Evolutionary conservation across 2,888 invertebrate genomes (phyloP), one percentile per base, ranked within the genome.

Genomic region (Eupithecia pulchellata): DNA sequence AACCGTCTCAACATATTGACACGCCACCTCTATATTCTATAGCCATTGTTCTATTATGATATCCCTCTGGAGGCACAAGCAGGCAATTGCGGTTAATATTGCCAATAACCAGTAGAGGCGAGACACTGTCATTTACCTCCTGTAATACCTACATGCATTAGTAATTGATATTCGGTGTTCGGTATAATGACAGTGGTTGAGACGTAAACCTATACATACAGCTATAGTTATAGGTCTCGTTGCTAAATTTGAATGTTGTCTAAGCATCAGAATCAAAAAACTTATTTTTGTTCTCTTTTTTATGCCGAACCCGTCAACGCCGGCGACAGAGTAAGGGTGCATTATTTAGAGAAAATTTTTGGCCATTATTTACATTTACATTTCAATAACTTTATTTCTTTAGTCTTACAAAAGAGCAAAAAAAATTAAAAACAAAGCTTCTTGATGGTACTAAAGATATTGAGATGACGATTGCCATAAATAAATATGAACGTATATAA

Each of bases 151-250:
- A 76, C 79, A 79, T 82, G 78, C 76, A 81, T 78, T 79, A 80
- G 77, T 80, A 81, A 83, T 83, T 83, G 81, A 81, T 79, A 81
- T 80, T 80, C 39, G 42, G 61, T 71, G 73, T 74, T 39, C 34
- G 25, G 61, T 29, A 47, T 65, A 74, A 72, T 63, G 66, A 64
- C 1, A 5, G 57, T 29, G 27, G 13, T 57, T 29, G 58, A 30
- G 30, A 30, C 29, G 2, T n/a, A n/a, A n/a, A 29, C 30, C 27
- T 17, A 14, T 58, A n/a, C n/a, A 20, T 47, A 47, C n/a, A 47
- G 42, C 20, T 47, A 47, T 47, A 20, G 20, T 20, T n/a, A 20
- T 9, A 20, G 9, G 9, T 2, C n/a, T 9, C 42, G 9, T 20
- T n/a, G n/a, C 42, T 20, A n/a, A 42, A 47, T 47, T 20, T 47